Evolutionary conservation across 2,888 invertebrate genomes (phyloP).

Genomic region (Cryptocephalus moraei): DNA sequence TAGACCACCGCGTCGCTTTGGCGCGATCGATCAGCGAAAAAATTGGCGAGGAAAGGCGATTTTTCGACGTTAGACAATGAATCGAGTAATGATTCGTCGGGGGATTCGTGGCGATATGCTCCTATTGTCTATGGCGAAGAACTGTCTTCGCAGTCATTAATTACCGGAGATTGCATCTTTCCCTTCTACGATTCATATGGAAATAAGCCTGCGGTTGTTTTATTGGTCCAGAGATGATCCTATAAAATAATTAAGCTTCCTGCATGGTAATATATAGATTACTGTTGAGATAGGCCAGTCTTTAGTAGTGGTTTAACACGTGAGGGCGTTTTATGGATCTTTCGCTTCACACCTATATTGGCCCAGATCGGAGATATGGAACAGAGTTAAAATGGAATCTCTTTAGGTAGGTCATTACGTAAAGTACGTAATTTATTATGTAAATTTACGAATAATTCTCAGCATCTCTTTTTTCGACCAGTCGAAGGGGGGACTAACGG

Average conservation of each 20-base stretch:
- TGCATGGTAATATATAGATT: conserved; percentile 22
- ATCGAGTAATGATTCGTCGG: background rate
- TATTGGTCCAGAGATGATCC: conserved; percentile 19
- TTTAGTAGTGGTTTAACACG: conserved; percentile 14
- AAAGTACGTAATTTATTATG: background rate
- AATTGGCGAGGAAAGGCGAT: background rate
- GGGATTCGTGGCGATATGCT: background rate
- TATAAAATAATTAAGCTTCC: conserved; percentile 28
- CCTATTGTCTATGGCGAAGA: background rate
- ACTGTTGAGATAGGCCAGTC: conserved; percentile 6
- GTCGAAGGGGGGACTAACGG: no score
- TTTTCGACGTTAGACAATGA: background rate
- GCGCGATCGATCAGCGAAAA: background rate
- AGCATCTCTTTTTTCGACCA: no score
- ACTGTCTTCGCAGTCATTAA: conserved; percentile 1
- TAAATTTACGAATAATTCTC: no score
- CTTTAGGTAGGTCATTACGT: background rate
- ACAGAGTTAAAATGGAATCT: background rate
- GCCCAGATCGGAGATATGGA: background rate
- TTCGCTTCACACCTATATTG: conserved; percentile 19
- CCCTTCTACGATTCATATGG: conserved; percentile 17
- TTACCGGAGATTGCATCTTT: conserved; percentile 1
- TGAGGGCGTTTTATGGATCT: conserved; percentile 15
- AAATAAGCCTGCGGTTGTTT: conserved; percentile 26
- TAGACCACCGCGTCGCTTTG: conserved; percentile 10